Evolutionary conservation across 2,797 vertebrate species (phyloP).

Genomic region (Carapus acus): DNA sequence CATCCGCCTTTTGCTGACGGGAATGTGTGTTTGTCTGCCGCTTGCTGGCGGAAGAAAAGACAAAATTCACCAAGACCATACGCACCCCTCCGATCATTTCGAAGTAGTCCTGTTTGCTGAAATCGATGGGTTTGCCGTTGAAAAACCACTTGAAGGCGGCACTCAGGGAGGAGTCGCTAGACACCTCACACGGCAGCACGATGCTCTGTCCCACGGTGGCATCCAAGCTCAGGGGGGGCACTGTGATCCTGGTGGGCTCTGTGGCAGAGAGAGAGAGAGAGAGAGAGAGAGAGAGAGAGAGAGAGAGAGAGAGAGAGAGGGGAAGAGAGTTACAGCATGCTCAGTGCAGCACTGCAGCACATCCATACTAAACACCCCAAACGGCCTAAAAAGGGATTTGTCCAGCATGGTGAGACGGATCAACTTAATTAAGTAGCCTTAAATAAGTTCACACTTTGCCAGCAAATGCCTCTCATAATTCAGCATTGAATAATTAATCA

Average conservation of each 20-base stretch:
- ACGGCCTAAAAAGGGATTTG: conserved; percentile 46
- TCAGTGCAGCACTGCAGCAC: too few relatives aligned
- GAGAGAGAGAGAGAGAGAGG: too few relatives aligned
- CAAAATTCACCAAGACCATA: conserved; percentile 29
- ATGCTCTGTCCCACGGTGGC: conserved; percentile 83
- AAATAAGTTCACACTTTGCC: conserved; percentile 54
- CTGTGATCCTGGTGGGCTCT: conserved; percentile 79
- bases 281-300: too few relatives aligned
- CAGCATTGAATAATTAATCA: conserved; percentile 59
- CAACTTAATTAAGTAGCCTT: conserved; percentile 55
- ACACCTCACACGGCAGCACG: conserved; percentile 82
- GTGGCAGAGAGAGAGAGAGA: too few relatives aligned
- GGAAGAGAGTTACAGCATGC: too few relatives aligned
- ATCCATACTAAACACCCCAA: conserved; percentile 30
- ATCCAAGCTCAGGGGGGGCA: conserved; percentile 78
- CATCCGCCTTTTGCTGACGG: too few relatives aligned
- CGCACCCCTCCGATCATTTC: conserved; percentile 84
- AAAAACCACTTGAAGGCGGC: conserved; percentile 83
- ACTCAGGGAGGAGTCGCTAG: conserved; percentile 74
- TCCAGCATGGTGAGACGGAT: conserved; percentile 37
- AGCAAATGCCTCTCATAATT: conserved; percentile 39
- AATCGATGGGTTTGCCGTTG: conserved; percentile 76
- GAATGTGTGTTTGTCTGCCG: too few relatives aligned
- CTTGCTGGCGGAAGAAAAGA: too few relatives aligned
- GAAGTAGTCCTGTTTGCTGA: conserved; percentile 77